These are phyloP conservation scores for Leptodactylus fuscus DNA, from an alignment of 2,113 vertebrate species.

Conservation along the genomic window DNA sequence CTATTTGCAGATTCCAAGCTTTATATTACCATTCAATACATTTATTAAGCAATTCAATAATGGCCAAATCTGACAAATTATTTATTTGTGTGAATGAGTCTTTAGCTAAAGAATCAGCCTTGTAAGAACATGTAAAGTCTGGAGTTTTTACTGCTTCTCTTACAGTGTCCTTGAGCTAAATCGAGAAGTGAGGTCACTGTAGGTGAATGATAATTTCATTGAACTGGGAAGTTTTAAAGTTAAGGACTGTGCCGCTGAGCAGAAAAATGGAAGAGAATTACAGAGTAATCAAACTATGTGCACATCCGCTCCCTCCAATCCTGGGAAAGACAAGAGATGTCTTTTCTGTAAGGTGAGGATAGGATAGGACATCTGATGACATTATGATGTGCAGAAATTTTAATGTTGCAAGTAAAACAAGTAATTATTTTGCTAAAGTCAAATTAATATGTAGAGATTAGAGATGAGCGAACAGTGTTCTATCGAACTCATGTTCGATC, in stretches of 20 bases:
- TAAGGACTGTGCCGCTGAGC: background rate
- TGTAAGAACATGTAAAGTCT: background rate
- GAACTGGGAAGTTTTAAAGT: constrained; percentile 9
- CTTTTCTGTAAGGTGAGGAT: background rate
- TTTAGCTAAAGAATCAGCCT: background rate
- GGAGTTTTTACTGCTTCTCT: background rate
- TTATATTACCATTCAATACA: no score
- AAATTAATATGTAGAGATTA: background rate
- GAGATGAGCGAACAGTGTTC: no score
- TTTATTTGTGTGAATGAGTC: background rate
- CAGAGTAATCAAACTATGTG: background rate
- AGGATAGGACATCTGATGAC: background rate
- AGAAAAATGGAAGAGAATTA: background rate
- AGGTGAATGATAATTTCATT: background rate
- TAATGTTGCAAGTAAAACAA: background rate
- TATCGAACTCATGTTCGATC: no score
- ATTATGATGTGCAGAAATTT: background rate
- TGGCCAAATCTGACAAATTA: background rate
- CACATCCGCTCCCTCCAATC: background rate
- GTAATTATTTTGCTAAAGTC: background rate
- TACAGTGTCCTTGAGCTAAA: background rate
- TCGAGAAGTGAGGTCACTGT: constrained; percentile 1
- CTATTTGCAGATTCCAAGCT: no score
- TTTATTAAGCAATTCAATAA: no score
- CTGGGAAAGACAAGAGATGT: background rate